Evolutionary conservation across 2,797 vertebrate species (phyloP), one percentile per base, ranked within the genome.

Genomic region (Melanotaenia pygmaea): DNA sequence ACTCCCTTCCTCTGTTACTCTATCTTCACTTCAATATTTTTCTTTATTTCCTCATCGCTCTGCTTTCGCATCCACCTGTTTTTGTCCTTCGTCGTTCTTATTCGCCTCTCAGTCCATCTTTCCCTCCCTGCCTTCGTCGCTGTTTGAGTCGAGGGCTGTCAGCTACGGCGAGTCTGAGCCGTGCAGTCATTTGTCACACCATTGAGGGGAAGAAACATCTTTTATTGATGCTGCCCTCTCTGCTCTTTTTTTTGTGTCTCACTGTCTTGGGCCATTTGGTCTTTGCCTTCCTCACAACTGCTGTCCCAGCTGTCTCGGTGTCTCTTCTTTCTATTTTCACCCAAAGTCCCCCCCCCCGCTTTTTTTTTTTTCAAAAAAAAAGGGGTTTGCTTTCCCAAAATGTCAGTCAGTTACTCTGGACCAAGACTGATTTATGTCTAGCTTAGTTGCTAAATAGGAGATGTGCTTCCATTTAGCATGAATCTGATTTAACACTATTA

Each of bases 161-260:
- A 79, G 64, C 83, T 72, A 75, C 72, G 59, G 81, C 86, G 77
- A 75, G 70, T 82, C 83, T 82, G 81, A 85, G 86, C 90, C 81
- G 85, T 82, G 84, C 89, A 88, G 79, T 93, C 80, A 88, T 92
- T 90, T 93, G 87, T 91, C 89, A 87, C 81, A 79, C 77, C 67
- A 70, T 67, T 70, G 77, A 82, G 76, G 80, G 74, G 79, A 88
- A 81, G 80, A 88, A 86, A 85, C 80, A 87, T 91, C 57, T 86
- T 85, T 85, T 88, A 85, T 86, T 89, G 76, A 85, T 81, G 77
- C 76, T 77, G 70, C 81, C 76, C 75, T 40, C 59, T 54, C 59
- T 79, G 67, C 61, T 69, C 47, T 67, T 64, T 72, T 70, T 73
- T 64, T 43, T 60, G 59, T 72, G 16, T 76, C 69, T 80, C 74